Evolutionary conservation across 2,797 vertebrate genomes (phyloP).

Genomic region (Chromobotia macracanthus): DNA sequence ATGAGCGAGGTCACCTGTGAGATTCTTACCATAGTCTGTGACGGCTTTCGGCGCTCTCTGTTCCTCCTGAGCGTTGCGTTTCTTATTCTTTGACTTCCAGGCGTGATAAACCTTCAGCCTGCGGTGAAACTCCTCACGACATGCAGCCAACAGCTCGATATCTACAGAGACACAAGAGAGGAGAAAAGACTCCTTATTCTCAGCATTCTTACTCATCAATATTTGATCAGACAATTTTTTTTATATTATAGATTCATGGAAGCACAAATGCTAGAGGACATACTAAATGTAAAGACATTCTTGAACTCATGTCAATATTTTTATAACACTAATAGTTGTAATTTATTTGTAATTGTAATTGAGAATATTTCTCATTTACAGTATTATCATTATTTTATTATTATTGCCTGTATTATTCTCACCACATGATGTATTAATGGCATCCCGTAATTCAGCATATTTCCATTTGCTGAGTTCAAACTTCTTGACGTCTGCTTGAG

Average conservation of each 20-base stretch:
- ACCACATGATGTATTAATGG: constrained; percentile 99
- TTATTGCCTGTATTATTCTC: constrained; percentile 70
- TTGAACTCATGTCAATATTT: too few relatives aligned
- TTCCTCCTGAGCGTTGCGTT: constrained; percentile 87
- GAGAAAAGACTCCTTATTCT: too few relatives aligned
- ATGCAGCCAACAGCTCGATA: constrained; percentile 94
- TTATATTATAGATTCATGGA: too few relatives aligned
- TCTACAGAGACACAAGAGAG: constrained; percentile 73
- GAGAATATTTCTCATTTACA: not conserved
- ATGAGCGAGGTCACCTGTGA: not conserved
- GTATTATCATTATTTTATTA: too few relatives aligned
- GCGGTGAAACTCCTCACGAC: constrained; percentile 97
- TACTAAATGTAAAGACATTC: too few relatives aligned
- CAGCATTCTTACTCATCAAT: not conserved
- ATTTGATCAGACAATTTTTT: too few relatives aligned
- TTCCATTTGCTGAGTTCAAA: constrained; percentile 98
- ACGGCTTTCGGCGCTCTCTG: constrained; percentile 94
- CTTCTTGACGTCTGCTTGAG: constrained; percentile 89
- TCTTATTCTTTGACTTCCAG: constrained; percentile 99
- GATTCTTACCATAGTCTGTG: constrained; percentile 90
- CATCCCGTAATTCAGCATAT: constrained; percentile 95
- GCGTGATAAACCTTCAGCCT: constrained; percentile 97
- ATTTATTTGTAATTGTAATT: too few relatives aligned
- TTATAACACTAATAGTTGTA: too few relatives aligned
- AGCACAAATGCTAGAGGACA: too few relatives aligned